Evolutionary conservation across 2,797 vertebrate species (phyloP).

Genomic region (Enteromius radiatus): DNA sequence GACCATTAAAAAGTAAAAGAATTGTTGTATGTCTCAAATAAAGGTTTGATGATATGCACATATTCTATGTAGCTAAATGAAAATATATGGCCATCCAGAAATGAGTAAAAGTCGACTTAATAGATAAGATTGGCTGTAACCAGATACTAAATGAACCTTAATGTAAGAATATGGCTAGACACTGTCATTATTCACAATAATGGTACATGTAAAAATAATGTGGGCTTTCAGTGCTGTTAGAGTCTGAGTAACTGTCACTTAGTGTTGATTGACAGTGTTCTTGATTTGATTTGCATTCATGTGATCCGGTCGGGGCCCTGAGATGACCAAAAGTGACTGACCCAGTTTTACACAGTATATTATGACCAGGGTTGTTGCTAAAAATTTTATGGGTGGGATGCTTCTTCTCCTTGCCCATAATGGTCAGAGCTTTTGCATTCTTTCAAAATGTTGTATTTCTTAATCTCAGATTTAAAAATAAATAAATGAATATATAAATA

Average conservation of each 20-base stretch:
- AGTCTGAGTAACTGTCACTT: background rate
- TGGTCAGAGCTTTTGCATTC: background rate
- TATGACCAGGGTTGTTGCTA: background rate
- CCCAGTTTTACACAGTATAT: slow-evolving; percentile 11
- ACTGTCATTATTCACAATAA: background rate
- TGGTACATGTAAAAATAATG: background rate
- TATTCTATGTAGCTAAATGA: background rate
- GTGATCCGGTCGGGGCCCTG: background rate
- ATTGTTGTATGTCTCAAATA: background rate
- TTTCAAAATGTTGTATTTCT: background rate
- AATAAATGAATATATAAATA: background rate
- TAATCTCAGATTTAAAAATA: background rate
- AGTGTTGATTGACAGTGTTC: slow-evolving; percentile 12
- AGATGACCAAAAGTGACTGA: slow-evolving; percentile 31
- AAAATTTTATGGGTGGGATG: background rate
- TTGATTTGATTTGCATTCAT: slow-evolving; percentile 23
- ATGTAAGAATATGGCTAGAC: background rate
- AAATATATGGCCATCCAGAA: background rate
- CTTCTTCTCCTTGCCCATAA: background rate
- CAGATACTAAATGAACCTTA: background rate
- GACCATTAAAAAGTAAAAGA: background rate
- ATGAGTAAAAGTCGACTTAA: background rate
- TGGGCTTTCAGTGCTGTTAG: background rate
- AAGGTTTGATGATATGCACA: background rate
- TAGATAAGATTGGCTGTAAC: background rate